Percentiles rank a stretch among this genome's conserved stretches.
phyloP scores from a whole-genome alignment of 2,797 vertebrate species.

The Cirrhinus molitorella region DNA sequence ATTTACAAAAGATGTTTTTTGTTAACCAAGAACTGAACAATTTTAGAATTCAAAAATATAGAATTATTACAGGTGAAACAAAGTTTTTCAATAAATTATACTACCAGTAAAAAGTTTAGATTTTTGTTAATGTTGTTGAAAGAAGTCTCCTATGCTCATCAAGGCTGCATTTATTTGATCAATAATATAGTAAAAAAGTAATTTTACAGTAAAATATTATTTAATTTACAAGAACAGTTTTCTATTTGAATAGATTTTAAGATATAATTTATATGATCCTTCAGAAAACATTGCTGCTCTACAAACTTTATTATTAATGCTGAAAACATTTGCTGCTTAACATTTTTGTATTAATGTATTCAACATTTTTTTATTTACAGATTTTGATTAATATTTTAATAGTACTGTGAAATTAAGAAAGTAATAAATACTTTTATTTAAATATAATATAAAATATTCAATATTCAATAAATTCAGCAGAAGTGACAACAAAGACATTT shows the following conservation, averaged over 20 bases:
- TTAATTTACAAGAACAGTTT: background rate
- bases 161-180: background rate
- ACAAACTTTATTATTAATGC: background rate
- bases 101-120: background rate
- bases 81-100: background rate
- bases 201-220: background rate
- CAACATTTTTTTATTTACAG: no score
- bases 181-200: background rate
- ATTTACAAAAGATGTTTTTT: background rate
- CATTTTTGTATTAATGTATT: background rate
- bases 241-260: background rate
- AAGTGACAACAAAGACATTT: background rate
- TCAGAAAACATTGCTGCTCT: background rate
- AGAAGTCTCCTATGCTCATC: background rate
- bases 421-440: background rate
- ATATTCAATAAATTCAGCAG: background rate
- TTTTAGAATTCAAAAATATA: background rate
- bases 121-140: background rate
- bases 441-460: no score
- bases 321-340: background rate
- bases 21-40: background rate
- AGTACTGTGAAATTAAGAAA: background rate
- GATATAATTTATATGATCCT: background rate
- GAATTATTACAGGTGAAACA: background rate
- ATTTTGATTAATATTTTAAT: no score